These are phyloP conservation scores for Rhinophrynus dorsalis DNA, from an alignment of 2,797 vertebrate genomes.

Conservation along the genomic window DNA sequence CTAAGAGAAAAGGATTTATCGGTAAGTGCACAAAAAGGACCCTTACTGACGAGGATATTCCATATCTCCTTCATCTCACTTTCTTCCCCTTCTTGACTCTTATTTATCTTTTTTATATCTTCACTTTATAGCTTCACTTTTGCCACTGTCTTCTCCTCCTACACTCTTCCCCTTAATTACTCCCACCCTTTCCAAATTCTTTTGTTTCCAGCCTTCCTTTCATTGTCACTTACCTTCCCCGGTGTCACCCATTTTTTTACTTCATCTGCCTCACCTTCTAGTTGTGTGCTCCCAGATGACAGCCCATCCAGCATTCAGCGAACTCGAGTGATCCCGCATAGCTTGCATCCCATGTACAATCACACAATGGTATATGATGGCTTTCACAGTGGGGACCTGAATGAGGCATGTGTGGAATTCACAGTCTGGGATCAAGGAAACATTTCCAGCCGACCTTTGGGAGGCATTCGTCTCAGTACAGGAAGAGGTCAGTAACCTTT, in stretches of 20 bases:
- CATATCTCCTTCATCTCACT: too few species aligned
- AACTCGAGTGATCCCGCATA: constrained; percentile 80
- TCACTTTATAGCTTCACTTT: too few species aligned
- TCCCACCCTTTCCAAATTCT: too few species aligned
- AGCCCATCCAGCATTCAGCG: constrained; percentile 85
- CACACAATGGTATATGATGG: constrained; percentile 99
- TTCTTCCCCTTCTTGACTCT: too few species aligned
- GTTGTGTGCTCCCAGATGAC: constrained; percentile 89
- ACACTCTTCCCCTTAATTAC: neutral
- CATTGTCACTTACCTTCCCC: neutral
- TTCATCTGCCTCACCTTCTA: constrained; percentile 43
- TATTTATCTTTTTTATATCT: too few species aligned
- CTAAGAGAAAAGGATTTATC: too few species aligned
- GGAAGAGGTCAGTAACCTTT: constrained; percentile 76
- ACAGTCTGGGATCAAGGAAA: constrained; percentile 82
- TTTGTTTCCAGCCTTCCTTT: neutral
- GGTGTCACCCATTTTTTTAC: neutral
- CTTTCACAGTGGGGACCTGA: constrained; percentile 82
- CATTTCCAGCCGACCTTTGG: constrained; percentile 70
- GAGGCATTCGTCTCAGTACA: constrained; percentile 86
- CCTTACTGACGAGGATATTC: too few species aligned
- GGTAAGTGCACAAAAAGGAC: too few species aligned
- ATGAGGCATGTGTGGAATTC: constrained; percentile 88
- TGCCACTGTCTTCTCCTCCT: neutral
- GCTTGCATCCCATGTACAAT: constrained; percentile 86